A percentile compares a stretch with the other conserved stretches of the same genome.
Conservation (phyloP, 2,797 vertebrate genomes). For the Propithecus deckenii region DNA sequence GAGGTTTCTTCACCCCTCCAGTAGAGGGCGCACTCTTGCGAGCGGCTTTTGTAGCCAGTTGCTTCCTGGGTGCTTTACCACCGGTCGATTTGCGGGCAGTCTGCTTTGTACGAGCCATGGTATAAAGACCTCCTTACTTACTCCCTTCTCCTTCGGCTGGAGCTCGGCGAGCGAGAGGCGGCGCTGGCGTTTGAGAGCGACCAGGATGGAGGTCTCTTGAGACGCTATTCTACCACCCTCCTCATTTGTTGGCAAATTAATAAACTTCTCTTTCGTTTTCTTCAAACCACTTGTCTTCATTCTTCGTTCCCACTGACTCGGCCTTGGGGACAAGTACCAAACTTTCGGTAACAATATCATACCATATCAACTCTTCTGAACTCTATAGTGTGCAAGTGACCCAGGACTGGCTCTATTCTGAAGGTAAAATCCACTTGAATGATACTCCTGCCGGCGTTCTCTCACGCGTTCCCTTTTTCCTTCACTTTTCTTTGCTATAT, state of each 20-base stretch:
- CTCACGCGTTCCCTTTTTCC: not conserved
- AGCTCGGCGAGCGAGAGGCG: no score
- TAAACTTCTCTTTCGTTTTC: no score
- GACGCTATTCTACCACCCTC: no score
- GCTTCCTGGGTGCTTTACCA: conserved; percentile 89
- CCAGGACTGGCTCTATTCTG: not conserved
- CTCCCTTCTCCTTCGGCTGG: no score
- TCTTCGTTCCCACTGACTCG: no score
- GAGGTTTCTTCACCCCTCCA: conserved; percentile 90
- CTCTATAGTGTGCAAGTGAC: not conserved
- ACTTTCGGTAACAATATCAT: no score
- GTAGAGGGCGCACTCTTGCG: conserved; percentile 90
- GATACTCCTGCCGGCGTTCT: not conserved
- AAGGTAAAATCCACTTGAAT: not conserved
- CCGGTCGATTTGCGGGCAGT: conserved; percentile 89
- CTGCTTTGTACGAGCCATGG: conserved; percentile 89
- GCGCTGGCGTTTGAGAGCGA: no score
- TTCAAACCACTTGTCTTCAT: no score
- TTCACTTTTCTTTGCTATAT: not conserved
- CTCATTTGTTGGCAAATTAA: no score
- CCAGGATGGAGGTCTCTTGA: no score
- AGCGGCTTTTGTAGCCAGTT: conserved; percentile 89
- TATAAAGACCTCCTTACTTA: not conserved
- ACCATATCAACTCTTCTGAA: not conserved
- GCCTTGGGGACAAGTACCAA: no score